Conservation (phyloP, 2,113 vertebrate species). For the Nicator chloris region DNA sequence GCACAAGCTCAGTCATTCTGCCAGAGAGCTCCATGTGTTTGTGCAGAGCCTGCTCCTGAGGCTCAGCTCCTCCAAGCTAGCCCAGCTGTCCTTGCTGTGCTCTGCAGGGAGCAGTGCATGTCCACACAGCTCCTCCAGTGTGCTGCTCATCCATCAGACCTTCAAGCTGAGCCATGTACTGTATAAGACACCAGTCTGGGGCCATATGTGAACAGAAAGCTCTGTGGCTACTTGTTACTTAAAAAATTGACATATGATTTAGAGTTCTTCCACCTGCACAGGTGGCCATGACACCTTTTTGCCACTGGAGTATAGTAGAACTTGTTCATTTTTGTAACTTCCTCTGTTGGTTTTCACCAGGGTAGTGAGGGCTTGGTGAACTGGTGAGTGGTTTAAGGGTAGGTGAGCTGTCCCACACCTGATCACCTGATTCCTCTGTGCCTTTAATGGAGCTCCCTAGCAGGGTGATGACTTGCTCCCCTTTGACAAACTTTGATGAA, state of each 20-base stretch:
- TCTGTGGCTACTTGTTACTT: background rate
- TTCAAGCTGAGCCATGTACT: background rate
- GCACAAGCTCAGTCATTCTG: background rate
- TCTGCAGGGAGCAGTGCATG: background rate
- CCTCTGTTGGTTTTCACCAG: background rate
- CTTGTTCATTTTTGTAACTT: background rate
- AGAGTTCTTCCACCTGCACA: background rate
- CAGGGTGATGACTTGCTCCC: background rate
- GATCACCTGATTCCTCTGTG: background rate
- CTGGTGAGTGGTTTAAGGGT: background rate
- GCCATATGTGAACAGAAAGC: background rate
- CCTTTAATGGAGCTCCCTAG: background rate
- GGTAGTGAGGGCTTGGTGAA: background rate
- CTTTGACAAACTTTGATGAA: background rate
- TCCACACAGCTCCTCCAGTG: background rate
- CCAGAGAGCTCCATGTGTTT: rapidly evolving
- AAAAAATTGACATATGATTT: background rate
- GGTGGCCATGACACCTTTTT: background rate
- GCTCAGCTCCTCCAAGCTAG: background rate
- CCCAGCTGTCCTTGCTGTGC: background rate
- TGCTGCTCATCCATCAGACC: background rate
- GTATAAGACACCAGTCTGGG: background rate
- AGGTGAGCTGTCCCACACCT: background rate
- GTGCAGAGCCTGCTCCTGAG: background rate
- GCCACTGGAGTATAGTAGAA: background rate